A percentile compares a stretch with the other conserved stretches of the same genome.
These are phyloP conservation scores for Scaptomyza caliginosa DNA, from an alignment of 2,888 invertebrate species.

Conservation along the genomic window DNA sequence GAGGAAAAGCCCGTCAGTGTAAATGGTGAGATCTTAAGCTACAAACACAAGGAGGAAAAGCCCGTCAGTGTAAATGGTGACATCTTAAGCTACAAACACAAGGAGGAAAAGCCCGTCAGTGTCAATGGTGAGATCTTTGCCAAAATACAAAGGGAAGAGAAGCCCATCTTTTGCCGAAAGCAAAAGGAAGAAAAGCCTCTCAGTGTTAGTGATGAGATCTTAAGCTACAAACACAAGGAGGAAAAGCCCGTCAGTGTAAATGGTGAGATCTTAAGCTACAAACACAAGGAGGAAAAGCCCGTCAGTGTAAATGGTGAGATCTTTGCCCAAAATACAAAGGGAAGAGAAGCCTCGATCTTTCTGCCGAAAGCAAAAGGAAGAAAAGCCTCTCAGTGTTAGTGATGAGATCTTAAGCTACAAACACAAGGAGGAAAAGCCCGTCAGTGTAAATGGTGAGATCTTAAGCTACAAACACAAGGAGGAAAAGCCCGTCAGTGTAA, in stretches of 20 bases:
- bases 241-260: neutral
- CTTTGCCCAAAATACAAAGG: neutral
- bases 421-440: no score
- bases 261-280: neutral
- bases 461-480: no score
- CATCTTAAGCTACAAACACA: neutral
- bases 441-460: no score
- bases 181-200: conserved; percentile 17
- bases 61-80: neutral
- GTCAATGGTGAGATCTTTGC: neutral
- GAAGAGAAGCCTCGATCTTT: conserved; percentile 16
- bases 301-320: neutral
- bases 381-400: no score
- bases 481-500: no score
- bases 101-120: neutral
- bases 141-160: conserved; percentile 7
- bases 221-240: neutral
- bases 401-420: no score
- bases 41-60: conserved; percentile 8
- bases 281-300: conserved; percentile 3
- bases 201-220: neutral
- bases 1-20: conserved; percentile 1
- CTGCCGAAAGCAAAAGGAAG: neutral
- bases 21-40: neutral
- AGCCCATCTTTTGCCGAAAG: neutral